phyloP scores from a whole-genome alignment of 2,888 invertebrate genomes.

The Pachycephus smyrnensis region DNA sequence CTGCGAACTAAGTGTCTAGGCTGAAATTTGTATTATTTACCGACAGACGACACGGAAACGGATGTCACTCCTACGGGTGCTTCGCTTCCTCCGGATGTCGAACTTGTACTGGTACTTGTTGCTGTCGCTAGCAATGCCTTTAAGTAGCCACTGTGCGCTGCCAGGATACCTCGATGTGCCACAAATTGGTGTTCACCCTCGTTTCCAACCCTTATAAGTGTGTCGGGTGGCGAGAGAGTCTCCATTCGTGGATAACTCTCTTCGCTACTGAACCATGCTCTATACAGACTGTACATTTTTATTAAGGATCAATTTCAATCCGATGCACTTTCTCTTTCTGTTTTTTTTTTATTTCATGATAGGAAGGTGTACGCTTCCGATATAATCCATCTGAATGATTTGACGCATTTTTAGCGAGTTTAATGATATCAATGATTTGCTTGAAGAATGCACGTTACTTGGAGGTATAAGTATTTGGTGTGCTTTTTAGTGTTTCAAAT shows the following conservation, averaged over 20 bases:
- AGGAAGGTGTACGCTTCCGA: neutral
- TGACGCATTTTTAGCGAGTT: neutral
- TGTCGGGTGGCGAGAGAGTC: constrained; percentile 71
- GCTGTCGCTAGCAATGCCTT: constrained; percentile 72
- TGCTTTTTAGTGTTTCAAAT: neutral
- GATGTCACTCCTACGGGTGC: constrained; percentile 43
- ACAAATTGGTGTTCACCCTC: constrained; percentile 75
- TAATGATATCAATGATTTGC: neutral
- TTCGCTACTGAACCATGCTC: constrained; percentile 64
- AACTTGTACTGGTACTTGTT: constrained; percentile 18
- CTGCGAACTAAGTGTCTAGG: neutral
- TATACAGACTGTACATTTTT: constrained; percentile 66
- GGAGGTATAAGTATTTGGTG: neutral
- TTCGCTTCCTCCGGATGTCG: constrained; percentile 9
- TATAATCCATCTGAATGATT: neutral
- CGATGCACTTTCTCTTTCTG: constrained; percentile 44
- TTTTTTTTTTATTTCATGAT: neutral
- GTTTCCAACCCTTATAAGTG: constrained; percentile 74
- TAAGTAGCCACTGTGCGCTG: constrained; percentile 79
- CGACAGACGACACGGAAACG: constrained; percentile 61
- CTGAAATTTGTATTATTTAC: constrained; percentile 43
- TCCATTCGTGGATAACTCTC: constrained; percentile 54
- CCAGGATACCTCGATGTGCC: constrained; percentile 75
- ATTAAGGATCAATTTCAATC: constrained; percentile 4
- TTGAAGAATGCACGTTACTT: neutral